Percentiles rank a stretch among this genome's conserved stretches.
phyloP scores from a whole-genome alignment of 2,797 vertebrate species.

The Bucorvus abyssinicus region DNA sequence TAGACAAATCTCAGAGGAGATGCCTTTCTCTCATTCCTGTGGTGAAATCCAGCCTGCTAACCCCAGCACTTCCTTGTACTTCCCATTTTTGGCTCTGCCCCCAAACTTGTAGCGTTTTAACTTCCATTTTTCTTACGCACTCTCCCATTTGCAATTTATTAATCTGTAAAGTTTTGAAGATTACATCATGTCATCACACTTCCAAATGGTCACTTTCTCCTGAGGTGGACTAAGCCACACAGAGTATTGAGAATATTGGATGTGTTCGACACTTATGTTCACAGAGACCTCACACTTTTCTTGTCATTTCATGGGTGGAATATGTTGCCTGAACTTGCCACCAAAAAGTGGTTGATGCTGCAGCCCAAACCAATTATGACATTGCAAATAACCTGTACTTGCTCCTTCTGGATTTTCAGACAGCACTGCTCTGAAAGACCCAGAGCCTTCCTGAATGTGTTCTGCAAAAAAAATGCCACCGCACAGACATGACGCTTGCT shows the following conservation, averaged over 20 bases:
- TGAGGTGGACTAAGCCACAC: neutral
- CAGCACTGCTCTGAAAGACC: neutral
- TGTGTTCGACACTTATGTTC: neutral
- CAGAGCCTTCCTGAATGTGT: neutral
- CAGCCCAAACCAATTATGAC: neutral
- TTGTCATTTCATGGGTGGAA: neutral
- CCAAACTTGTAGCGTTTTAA: neutral
- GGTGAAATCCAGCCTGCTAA: neutral
- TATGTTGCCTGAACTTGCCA: neutral
- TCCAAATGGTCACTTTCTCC: neutral
- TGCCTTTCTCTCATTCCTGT: neutral
- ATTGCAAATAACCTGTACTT: neutral
- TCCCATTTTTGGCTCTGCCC: neutral
- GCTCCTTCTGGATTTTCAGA: neutral
- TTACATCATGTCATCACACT: neutral
- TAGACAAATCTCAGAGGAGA: neutral
- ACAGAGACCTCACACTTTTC: neutral
- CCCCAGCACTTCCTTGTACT: neutral
- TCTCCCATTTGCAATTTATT: neutral
- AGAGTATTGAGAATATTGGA: neutral
- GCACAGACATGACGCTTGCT: neutral
- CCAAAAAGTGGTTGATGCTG: neutral
- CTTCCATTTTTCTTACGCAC: neutral
- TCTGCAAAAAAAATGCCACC: neutral
- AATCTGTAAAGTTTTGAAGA: neutral